These are phyloP conservation scores for Sebastes hubbsi DNA, from an alignment of 2,797 vertebrate genomes.

Conservation along the genomic window DNA sequence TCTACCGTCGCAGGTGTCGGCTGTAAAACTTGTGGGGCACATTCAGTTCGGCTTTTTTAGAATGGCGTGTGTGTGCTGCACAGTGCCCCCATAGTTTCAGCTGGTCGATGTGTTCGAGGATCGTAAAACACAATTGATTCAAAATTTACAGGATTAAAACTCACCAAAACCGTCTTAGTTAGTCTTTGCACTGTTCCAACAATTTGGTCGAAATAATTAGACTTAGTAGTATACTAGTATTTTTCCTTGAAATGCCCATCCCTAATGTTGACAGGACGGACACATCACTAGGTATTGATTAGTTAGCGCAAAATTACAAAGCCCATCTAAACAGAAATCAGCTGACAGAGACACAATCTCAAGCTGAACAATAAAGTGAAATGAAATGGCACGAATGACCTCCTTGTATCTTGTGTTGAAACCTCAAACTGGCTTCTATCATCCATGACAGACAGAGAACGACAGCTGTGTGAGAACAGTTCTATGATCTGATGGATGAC, in stretches of 20 bases:
- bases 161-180: too few species aligned
- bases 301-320: not conserved
- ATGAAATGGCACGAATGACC: not conserved
- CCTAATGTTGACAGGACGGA: not conserved
- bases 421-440: not conserved
- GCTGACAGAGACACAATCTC: not conserved
- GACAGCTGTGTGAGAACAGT: not conserved
- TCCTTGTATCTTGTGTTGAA: not conserved
- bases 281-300: not conserved
- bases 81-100: too few species aligned
- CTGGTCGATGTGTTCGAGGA: too few species aligned
- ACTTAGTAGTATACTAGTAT: too few species aligned
- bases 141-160: too few species aligned
- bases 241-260: too few species aligned
- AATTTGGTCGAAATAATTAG: too few species aligned
- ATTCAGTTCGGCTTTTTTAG: too few species aligned
- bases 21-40: too few species aligned
- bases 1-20: not conserved
- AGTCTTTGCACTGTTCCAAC: too few species aligned
- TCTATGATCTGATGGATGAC: not conserved
- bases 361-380: not conserved
- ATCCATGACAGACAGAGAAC: not conserved
- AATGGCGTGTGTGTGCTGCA: too few species aligned
- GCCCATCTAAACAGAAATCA: not conserved
- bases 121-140: too few species aligned